These are phyloP conservation scores for Takifugu ocellatus DNA, from an alignment of 2,797 vertebrate species.

Conservation along the genomic window DNA sequence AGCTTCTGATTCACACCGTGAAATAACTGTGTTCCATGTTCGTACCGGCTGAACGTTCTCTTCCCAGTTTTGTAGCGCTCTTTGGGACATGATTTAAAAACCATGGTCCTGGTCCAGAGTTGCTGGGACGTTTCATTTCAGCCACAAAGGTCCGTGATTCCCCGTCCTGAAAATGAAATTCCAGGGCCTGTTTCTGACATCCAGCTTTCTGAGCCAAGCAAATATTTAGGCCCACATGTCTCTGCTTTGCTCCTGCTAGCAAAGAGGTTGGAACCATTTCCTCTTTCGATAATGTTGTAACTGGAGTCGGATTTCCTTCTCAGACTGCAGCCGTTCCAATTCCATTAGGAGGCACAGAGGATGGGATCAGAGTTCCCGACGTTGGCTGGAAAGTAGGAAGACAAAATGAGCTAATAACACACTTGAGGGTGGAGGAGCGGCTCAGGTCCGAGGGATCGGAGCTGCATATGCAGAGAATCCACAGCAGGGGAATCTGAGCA, in stretches of 20 bases:
- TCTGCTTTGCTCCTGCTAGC: slow-evolving; percentile 29
- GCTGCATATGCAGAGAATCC: slow-evolving; percentile 29
- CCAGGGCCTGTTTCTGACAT: not conserved
- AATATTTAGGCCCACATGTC: slow-evolving; percentile 22
- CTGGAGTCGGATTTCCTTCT: slow-evolving; percentile 51
- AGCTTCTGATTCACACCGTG: slow-evolving; percentile 27
- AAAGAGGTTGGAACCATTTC: slow-evolving; percentile 6
- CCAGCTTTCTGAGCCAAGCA: too few relatives aligned
- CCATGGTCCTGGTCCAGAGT: too few relatives aligned
- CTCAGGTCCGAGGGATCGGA: slow-evolving; percentile 38
- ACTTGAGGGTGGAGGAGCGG: slow-evolving; percentile 11
- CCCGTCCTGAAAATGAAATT: too few relatives aligned
- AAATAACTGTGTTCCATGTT: slow-evolving; percentile 31
- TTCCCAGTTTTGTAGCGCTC: too few relatives aligned
- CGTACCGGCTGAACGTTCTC: slow-evolving; percentile 20
- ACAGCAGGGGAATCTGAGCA: slow-evolving; percentile 15
- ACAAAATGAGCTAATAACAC: slow-evolving; percentile 31
- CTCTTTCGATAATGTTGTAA: slow-evolving; percentile 64
- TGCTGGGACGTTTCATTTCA: too few relatives aligned
- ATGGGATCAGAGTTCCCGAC: slow-evolving; percentile 24
- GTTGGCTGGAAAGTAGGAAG: not conserved
- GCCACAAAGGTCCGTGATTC: too few relatives aligned
- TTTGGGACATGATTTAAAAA: too few relatives aligned
- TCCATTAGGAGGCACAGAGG: slow-evolving; percentile 30
- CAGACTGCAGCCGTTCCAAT: slow-evolving; percentile 21